Conservation (phyloP, 2,888 invertebrate genomes). For the Lissonota sp. region DNA sequence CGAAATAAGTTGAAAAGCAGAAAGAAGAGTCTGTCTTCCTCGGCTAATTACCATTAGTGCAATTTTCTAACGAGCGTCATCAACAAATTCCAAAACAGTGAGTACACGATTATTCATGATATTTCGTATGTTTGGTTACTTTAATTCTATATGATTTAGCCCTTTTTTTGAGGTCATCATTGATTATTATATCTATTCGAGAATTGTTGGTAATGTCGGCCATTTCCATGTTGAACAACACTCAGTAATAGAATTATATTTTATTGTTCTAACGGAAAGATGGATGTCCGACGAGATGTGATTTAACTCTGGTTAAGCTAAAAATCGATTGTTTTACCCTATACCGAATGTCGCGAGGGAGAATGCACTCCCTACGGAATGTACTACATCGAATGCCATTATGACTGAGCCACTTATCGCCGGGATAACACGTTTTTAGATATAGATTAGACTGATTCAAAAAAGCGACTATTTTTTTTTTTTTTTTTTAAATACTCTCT, state of each 20-base stretch:
- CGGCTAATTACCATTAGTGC: background rate
- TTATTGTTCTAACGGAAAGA: background rate
- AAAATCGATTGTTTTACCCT: conserved; percentile 61
- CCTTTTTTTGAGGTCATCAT: background rate
- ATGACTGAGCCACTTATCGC: background rate
- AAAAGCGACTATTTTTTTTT: background rate
- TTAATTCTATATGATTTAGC: background rate
- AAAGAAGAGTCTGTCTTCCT: background rate
- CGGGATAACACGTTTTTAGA: background rate
- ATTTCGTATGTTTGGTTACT: background rate
- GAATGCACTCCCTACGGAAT: conserved; percentile 58
- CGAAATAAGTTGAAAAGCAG: background rate
- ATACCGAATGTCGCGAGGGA: conserved; percentile 54
- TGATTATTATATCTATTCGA: background rate
- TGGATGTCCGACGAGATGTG: background rate
- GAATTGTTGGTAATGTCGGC: background rate
- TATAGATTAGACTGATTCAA: background rate
- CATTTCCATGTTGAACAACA: background rate
- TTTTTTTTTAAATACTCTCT: background rate
- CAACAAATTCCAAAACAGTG: background rate
- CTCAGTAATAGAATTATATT: background rate
- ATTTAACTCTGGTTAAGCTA: conserved; percentile 40
- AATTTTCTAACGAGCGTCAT: background rate
- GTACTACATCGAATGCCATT: conserved; percentile 28
- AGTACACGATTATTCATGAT: background rate